Base-by-base conservation (phyloP, 2,797 vertebrate species). In the Aphelocoma californica region DNA sequence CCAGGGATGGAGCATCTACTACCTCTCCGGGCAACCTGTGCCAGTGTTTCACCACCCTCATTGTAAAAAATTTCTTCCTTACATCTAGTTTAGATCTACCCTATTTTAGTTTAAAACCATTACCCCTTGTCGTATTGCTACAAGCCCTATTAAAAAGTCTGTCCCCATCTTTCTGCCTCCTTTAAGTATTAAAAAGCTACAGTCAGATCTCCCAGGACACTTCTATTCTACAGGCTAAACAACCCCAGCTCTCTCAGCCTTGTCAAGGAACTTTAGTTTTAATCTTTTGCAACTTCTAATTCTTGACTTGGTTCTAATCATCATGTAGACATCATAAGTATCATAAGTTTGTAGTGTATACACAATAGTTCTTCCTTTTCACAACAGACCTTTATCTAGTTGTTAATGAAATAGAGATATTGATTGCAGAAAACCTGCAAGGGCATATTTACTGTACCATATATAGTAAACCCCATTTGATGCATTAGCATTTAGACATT, bases 401-500 rank as follows among this genome's bases (percentile, higher is more conserved):
- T 98, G 98, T 98, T 87, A 92, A 81, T 84, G 69, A 71, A 83
- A 75, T 95, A 98, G 69, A 71, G 80, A 75, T 95, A 98, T 11
- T 75, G 85, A 79, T 71, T 97, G 96, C 96, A 97, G 90, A 83
- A 96, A 97, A 97, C 91, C 93, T 96, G 87, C 91, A 93, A 97
- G 95, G 96, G 94, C 95, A 95, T 97, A 98, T 98, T 98, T 98
- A 97, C 97, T 97, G 95, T 97, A 90, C 97, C 97, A 97, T 97
- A 96, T 98, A 98, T 97, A 97, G 98, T 95, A 98, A 98, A 97
- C 96, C 97, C 95, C 88, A 97, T 97, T 97, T 97, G 98, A 97
- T 97, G 96, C 98, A 98, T 99, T 99, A 98, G 98, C 98, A 99
- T 99, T 98, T 98, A 98, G 97, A 96, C 95, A 98, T 98, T 98